Percentiles rank a stretch among this genome's conserved stretches.
phyloP scores from a whole-genome alignment of 2,888 invertebrate genomes.

The Creontiades dilutus region DNA sequence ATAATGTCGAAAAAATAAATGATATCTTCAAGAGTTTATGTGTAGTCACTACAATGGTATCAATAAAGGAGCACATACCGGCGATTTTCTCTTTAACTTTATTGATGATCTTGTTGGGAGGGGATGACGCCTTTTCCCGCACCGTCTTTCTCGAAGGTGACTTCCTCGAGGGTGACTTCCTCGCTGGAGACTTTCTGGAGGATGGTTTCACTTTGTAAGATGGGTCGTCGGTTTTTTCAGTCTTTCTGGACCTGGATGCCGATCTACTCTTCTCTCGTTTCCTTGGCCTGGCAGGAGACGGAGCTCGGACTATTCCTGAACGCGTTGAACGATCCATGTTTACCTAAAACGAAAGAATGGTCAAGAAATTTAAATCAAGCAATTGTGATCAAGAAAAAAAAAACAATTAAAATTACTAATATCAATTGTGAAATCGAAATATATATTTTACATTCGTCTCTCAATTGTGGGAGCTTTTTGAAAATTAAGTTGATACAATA shows the following conservation, averaged over 20 bases:
- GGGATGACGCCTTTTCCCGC: not conserved
- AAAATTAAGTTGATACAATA: too few relatives aligned
- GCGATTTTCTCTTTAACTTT: conserved; percentile 43
- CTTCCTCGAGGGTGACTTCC: conserved; percentile 39
- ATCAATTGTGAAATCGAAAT: too few relatives aligned
- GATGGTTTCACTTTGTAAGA: not conserved
- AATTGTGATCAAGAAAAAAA: too few relatives aligned
- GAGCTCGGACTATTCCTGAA: not conserved
- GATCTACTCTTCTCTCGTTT: not conserved
- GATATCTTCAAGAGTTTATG: too few relatives aligned
- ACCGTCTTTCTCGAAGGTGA: conserved; percentile 37
- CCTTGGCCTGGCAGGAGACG: not conserved
- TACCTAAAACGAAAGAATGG: not conserved
- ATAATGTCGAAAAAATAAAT: too few relatives aligned
- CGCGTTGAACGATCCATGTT: conserved; percentile 2
- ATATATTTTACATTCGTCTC: too few relatives aligned
- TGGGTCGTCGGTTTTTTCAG: not conserved
- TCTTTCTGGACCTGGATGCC: not conserved
- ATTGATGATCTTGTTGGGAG: conserved; percentile 28
- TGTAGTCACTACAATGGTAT: not conserved
- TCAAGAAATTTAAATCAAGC: too few relatives aligned
- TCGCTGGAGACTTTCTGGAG: not conserved
- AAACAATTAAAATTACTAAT: too few relatives aligned
- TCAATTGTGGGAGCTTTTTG: too few relatives aligned
- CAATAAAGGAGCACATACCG: not conserved